These are phyloP conservation scores for Galeruca laticollis DNA, from an alignment of 2,888 invertebrate species.

Conservation along the genomic window DNA sequence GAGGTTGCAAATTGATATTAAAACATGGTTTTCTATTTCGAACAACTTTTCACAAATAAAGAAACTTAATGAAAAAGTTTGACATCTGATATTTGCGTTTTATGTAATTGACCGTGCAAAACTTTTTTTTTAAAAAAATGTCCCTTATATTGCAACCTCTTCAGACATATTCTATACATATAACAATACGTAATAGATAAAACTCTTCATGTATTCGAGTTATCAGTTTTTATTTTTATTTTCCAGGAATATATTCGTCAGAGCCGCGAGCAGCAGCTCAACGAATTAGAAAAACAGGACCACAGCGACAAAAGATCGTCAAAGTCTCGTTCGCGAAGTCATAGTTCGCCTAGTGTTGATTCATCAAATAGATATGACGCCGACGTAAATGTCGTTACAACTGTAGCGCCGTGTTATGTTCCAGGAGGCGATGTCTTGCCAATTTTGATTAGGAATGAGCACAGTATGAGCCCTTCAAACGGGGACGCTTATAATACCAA, in stretches of 20 bases:
- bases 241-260: conserved; percentile 80
- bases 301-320: conserved; percentile 36
- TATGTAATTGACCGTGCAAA: no score
- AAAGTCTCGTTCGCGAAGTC: conserved; percentile 56
- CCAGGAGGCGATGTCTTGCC: conserved; percentile 66
- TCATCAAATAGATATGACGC: conserved; percentile 46
- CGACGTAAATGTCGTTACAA: conserved; percentile 54
- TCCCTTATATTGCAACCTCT: no score
- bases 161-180: no score
- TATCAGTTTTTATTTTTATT: conserved; percentile 18
- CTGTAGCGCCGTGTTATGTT: conserved; percentile 66
- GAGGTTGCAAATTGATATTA: no score
- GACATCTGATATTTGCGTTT: no score
- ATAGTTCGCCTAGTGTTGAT: conserved; percentile 58
- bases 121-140: no score
- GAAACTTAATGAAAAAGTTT: no score
- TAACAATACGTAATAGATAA: no score
- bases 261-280: conserved; percentile 83
- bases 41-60: no score
- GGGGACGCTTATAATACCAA: conserved; percentile 58
- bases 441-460: conserved; percentile 61
- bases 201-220: no score
- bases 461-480: conserved; percentile 58
- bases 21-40: no score
- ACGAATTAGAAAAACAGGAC: conserved; percentile 71